phyloP scores from a whole-genome alignment of 2,113 vertebrate species.

The Microcebus jonahi region DNA sequence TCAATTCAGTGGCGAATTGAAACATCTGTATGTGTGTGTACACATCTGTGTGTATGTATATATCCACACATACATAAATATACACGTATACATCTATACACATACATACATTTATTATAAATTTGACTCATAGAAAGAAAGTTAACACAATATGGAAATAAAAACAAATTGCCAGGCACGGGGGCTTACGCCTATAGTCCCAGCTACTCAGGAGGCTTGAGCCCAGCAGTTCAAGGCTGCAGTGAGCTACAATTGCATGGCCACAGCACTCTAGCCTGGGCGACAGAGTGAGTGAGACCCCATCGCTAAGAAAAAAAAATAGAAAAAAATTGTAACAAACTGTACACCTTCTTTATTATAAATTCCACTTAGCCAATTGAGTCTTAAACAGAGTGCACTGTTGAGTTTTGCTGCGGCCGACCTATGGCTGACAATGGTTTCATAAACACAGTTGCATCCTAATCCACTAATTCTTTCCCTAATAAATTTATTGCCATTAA shows the following conservation, averaged over 20 bases:
- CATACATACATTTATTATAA: background rate
- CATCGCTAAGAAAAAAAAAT: too few species aligned
- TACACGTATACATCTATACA: background rate
- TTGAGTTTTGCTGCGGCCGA: background rate
- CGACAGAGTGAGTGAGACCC: too few species aligned
- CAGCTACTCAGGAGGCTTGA: too few species aligned
- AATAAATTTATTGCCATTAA: background rate
- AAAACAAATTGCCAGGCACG: background rate
- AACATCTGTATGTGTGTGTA: background rate
- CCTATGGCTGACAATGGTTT: background rate
- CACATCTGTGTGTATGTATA: background rate
- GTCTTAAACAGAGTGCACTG: background rate
- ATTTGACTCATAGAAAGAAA: background rate
- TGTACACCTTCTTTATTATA: background rate
- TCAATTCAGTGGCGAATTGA: background rate
- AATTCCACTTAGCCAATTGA: background rate
- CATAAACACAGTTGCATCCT: background rate
- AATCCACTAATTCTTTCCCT: background rate
- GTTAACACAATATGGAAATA: background rate
- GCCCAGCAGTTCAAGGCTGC: too few species aligned
- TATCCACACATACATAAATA: background rate
- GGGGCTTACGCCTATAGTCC: too few species aligned
- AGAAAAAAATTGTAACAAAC: background rate
- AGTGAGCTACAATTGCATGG: too few species aligned
- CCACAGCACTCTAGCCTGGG: too few species aligned